Conservation (phyloP, 2,888 invertebrate genomes). For the Spodoptera picta region DNA sequence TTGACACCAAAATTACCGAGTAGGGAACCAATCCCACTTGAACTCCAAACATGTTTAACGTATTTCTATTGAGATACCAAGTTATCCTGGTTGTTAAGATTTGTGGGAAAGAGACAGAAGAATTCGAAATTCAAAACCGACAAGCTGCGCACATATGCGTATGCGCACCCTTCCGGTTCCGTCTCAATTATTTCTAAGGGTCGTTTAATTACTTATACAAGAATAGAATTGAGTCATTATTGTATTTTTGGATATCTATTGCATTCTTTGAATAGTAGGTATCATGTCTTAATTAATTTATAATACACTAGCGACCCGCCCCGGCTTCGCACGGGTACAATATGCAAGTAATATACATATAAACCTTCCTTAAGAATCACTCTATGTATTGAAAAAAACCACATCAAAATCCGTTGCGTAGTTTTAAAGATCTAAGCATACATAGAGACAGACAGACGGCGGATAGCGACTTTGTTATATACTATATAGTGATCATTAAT, state of each 20-base stretch:
- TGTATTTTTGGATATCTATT: slow-evolving; percentile 28
- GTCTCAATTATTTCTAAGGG: slow-evolving; percentile 74
- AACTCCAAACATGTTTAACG: slow-evolving; percentile 13
- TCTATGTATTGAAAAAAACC: too few species aligned
- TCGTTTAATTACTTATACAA: slow-evolving; percentile 69
- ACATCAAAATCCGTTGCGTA: too few species aligned
- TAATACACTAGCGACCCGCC: too few species aligned
- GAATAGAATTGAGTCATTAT: slow-evolving; percentile 47
- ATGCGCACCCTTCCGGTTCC: slow-evolving; percentile 74
- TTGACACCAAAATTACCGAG: slow-evolving; percentile 53
- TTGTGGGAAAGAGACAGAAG: slow-evolving; percentile 35
- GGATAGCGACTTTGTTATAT: too few species aligned
- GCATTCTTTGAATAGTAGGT: neutral
- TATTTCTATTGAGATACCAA: slow-evolving; percentile 17
- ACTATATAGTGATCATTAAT: too few species aligned
- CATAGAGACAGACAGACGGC: too few species aligned
- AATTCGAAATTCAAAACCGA: slow-evolving; percentile 72
- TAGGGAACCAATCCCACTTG: slow-evolving; percentile 18
- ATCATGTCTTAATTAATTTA: too few species aligned
- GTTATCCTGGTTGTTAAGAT: slow-evolving; percentile 27
- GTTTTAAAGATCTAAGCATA: too few species aligned
- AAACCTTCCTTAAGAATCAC: too few species aligned
- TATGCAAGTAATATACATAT: too few species aligned
- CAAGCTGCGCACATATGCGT: slow-evolving; percentile 75
- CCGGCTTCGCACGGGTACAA: too few species aligned